Conservation (phyloP, 2,888 invertebrate genomes). For the Alcis repandata region DNA sequence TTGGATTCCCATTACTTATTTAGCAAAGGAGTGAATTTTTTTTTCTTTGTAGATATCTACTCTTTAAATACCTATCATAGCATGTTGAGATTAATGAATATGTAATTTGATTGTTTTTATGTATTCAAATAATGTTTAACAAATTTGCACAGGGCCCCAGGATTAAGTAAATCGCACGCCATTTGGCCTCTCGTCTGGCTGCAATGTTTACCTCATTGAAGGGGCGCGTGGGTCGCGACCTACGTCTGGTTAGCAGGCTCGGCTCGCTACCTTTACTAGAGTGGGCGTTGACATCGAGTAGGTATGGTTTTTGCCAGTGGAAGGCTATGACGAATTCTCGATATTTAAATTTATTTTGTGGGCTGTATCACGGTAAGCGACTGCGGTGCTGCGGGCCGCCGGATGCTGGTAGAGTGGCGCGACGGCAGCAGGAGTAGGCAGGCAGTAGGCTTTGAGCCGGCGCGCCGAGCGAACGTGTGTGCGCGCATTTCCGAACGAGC, state of each 20-base stretch:
- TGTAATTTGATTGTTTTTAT: neutral
- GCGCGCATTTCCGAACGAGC: slow-evolving; percentile 63
- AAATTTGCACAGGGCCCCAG: slow-evolving; percentile 5
- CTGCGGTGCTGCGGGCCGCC: slow-evolving; percentile 48
- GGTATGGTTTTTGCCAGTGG: slow-evolving; percentile 77
- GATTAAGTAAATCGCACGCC: slow-evolving; percentile 27
- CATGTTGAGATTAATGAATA: neutral
- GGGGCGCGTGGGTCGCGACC: slow-evolving; percentile 70
- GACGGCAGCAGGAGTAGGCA: slow-evolving; percentile 62
- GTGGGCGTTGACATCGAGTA: slow-evolving; percentile 82
- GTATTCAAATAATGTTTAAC: slow-evolving; percentile 5
- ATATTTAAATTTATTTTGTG: slow-evolving; percentile 76
- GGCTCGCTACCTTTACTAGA: slow-evolving; percentile 57
- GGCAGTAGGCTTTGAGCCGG: slow-evolving; percentile 74
- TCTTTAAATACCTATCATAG: no score
- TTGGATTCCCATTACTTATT: no score
- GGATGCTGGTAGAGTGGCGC: slow-evolving; percentile 47
- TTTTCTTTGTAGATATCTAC: no score
- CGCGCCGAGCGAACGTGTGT: slow-evolving; percentile 70
- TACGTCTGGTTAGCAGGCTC: slow-evolving; percentile 65
- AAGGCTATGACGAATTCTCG: slow-evolving; percentile 78
- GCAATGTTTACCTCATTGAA: slow-evolving; percentile 52
- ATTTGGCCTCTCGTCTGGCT: slow-evolving; percentile 39
- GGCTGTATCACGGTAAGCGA: slow-evolving; percentile 59
- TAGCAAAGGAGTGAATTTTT: no score